Evolutionary conservation across 2,797 vertebrate species (phyloP).

Genomic region (Periparus ater): DNA sequence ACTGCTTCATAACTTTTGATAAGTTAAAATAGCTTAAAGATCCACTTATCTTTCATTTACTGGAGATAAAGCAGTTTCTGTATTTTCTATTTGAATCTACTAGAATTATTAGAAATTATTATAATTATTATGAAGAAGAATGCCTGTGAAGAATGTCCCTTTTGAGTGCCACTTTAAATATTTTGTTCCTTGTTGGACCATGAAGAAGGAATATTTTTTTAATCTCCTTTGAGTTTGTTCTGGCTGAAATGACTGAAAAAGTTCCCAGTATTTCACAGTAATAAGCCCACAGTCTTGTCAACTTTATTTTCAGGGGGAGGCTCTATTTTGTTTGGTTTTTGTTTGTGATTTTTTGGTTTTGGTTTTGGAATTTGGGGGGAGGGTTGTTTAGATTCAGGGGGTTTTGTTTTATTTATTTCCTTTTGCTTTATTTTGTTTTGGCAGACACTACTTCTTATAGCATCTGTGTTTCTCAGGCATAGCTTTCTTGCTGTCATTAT

Average conservation of each 20-base stretch:
- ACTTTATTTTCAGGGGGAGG: neutral
- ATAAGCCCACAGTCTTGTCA: neutral
- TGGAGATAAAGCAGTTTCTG: neutral
- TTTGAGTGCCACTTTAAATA: neutral
- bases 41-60: neutral
- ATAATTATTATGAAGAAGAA: neutral
- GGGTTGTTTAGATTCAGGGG: neutral
- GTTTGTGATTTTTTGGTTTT: neutral
- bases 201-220: neutral
- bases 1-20: neutral
- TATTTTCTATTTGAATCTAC: neutral
- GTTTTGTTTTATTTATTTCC: neutral
- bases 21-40: neutral
- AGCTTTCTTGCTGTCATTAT: neutral
- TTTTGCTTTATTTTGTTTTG: neutral
- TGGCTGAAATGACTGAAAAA: neutral
- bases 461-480: neutral
- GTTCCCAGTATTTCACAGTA: neutral
- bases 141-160: neutral
- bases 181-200: neutral
- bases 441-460: neutral
- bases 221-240: neutral
- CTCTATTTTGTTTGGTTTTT: neutral
- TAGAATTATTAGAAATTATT: neutral
- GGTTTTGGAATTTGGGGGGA: neutral